Evolutionary conservation across 2,888 invertebrate genomes (phyloP).

Genomic region (Latrodectus hesperus): DNA sequence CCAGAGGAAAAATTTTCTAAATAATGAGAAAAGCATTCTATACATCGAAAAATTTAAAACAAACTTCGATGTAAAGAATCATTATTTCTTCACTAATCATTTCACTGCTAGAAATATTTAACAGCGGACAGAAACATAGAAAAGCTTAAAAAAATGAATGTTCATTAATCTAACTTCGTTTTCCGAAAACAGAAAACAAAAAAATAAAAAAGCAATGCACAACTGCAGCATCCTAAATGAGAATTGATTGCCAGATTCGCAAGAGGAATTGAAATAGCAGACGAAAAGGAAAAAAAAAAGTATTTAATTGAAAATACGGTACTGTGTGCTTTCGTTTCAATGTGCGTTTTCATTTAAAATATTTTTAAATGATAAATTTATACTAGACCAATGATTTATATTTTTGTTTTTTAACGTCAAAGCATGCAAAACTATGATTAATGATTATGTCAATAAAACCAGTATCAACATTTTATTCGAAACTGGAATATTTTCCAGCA

Average conservation of each 20-base stretch:
- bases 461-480: slow-evolving; percentile 1
- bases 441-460: slow-evolving; percentile 36
- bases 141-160: slow-evolving; percentile 20
- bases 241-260: slow-evolving; percentile 56
- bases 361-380: slow-evolving; percentile 11
- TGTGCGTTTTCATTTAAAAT: slow-evolving; percentile 15
- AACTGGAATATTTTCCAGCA: not conserved
- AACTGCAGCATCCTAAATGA: slow-evolving; percentile 34
- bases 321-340: slow-evolving; percentile 1
- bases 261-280: slow-evolving; percentile 24
- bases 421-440: slow-evolving; percentile 31
- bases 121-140: not conserved
- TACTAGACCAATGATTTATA: slow-evolving; percentile 4
- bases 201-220: slow-evolving; percentile 14
- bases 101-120: not conserved
- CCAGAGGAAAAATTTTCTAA: not conserved
- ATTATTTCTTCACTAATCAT: not conserved
- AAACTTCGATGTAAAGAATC: not conserved
- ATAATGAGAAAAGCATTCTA: not conserved
- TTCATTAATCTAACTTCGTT: slow-evolving; percentile 47
- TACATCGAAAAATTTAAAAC: not conserved
- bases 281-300: slow-evolving; percentile 14
- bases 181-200: slow-evolving; percentile 31
- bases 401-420: slow-evolving; percentile 19
- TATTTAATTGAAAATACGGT: slow-evolving; percentile 50